Base-by-base conservation (phyloP, 2,113 vertebrate species). In the Opisthocomus hoazin region DNA sequence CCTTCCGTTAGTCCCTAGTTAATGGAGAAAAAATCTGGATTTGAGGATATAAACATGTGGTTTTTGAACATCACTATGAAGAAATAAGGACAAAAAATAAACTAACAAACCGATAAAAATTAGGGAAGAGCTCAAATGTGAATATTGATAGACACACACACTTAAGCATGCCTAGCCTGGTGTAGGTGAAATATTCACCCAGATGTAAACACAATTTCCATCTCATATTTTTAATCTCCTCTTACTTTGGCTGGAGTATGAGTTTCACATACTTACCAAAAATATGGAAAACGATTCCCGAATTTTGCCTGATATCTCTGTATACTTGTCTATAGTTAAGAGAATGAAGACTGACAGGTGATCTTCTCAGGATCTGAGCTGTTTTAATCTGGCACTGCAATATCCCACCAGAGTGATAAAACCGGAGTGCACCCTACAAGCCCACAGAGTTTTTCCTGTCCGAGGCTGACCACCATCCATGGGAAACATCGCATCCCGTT, bases 401-500 rank as follows among this genome's bases (percentile, higher is more conserved):
- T 1, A 0, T 37, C 39, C 12, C 13, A 63, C 3, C 21, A 32
- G 5, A 54, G 14, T 39, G 70, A 26, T 27, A 66, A 75, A 57
- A 9, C 2, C 9, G 0, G 0, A 2, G 2, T 11, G 19, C 20
- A 57, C 9, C 9, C n/a, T 11, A 8, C 16, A 45, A 53, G 2
- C 18, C 21, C 6, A 2, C 8, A 32, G 36, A 54, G 32, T 12
- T 21, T n/a, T 48, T 60, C 21, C 30, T 54, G 12, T 36, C n/a
- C 48, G 51, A 70, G 43, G 7, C 23, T 89, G 43, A 26, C 8
- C 10, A 37, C 3, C 12, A 37, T 2, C 15, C 19, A 81, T n/a
- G 45, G 13, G 21, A 87, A 43, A 56, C 6, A 2, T 12, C 15
- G 12, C 4, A 2, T 20, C 12, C 48, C 0, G 0, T 51, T n/a